Evolutionary conservation across 2,888 invertebrate species (phyloP), one percentile per base, ranked within the genome.

Genomic region (Incurvaria masculella): DNA sequence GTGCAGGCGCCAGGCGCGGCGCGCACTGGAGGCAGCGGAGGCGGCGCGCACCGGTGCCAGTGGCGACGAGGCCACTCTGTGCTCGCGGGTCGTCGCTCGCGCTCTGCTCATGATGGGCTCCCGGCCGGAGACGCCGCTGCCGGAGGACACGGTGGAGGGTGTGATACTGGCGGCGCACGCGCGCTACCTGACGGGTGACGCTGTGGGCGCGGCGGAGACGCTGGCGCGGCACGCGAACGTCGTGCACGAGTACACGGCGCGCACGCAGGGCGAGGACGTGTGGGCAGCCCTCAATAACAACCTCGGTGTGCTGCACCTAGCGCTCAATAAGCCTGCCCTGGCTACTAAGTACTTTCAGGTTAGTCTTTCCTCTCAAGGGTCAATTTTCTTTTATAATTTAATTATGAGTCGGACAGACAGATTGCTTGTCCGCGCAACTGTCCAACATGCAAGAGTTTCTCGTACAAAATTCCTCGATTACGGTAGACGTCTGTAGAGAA

Each of bases 271-370:
- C 8, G 76, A 79, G 62, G 79, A 79, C 47, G 72, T 78, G 41
- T 78, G 76, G 78, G 74, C 79, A 50, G 76, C 78, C 23, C 67
- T 88, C 59, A 88, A 89, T 61, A 94, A 93, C 62, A 92, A 94
- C 61, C 82, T 92, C 61, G 93, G 89, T 42, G 87, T 89, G 46
- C 81, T 91, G 55, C 88, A 93, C 68, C 84, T 91, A 61, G 86
- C 89, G 33, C 81, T 91, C 69, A 87, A 87, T 18, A 93, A 92
- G 72, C 88, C 88, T 43, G 86, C 88, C 67, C 78, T 93, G 50
- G 90, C 91, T 6, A 84, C 86, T 45, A 87, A 88, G 63, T 90
- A 91, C 68, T 85, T 91, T 56, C 86, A 88, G 58, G 85, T 23
- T 87, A 69, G 91, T 93, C n/a, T n/a, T n/a, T n/a, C n/a, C n/a